phyloP scores from a whole-genome alignment of 2,113 vertebrate genomes.

The Oreochromis spilurus region DNA sequence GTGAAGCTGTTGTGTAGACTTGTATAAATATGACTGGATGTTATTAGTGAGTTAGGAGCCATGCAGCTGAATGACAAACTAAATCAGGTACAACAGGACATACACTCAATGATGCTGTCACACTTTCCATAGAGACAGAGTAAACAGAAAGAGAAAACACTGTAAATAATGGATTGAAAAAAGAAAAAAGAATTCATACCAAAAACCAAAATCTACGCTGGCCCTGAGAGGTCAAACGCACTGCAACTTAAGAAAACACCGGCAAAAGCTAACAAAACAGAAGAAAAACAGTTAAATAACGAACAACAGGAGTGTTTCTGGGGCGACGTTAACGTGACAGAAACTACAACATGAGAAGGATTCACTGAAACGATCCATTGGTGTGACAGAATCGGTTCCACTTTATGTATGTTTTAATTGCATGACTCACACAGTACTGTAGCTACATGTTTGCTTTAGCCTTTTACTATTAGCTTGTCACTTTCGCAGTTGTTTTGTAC shows the following conservation, averaged over 20 bases:
- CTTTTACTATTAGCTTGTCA: background rate
- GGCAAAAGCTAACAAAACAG: background rate
- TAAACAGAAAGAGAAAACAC: background rate
- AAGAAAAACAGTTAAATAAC: background rate
- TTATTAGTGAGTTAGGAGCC: no score
- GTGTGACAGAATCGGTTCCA: background rate
- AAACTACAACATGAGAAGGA: background rate
- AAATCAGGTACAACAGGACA: background rate
- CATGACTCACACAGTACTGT: background rate
- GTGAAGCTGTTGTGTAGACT: no score
- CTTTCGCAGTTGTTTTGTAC: background rate
- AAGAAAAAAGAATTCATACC: background rate
- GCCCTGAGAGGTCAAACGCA: background rate
- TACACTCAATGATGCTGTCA: background rate
- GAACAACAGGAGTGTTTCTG: background rate
- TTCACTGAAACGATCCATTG: background rate
- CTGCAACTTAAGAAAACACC: background rate
- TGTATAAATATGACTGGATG: no score
- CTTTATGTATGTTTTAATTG: background rate
- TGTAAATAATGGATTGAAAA: background rate
- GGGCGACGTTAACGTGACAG: fast-evolving
- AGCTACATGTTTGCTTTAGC: background rate
- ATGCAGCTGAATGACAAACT: no score
- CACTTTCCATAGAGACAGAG: background rate
- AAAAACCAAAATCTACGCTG: background rate